phyloP scores from a whole-genome alignment of 35 echinoderm and acorn worm genomes.

The Hemicentrotus pulcherrimus region DNA sequence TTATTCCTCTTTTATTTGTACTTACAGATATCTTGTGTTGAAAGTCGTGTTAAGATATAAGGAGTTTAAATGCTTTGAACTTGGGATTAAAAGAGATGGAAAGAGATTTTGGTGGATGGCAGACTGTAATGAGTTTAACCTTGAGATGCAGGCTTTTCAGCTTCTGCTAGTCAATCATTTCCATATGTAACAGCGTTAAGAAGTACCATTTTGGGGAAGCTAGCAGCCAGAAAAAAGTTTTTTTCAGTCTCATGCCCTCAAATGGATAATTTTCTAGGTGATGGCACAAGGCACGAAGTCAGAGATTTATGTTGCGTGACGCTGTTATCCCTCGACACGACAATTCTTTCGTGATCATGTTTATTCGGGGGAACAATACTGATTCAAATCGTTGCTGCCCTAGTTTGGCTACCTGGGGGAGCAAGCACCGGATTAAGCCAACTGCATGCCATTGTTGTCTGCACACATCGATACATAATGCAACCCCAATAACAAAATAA shows the following conservation, averaged over 20 bases:
- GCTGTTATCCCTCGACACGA: background rate
- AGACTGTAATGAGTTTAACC: background rate
- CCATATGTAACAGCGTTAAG: background rate
- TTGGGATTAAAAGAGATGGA: background rate
- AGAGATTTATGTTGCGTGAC: conserved; percentile 3
- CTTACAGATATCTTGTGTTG: background rate
- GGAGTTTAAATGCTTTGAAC: background rate
- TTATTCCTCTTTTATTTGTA: background rate
- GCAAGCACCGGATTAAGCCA: background rate
- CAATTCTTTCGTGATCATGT: background rate
- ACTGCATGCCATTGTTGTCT: conserved; percentile 1
- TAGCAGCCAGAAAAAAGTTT: background rate
- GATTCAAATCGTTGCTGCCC: background rate
- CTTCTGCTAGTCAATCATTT: background rate
- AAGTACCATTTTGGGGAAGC: background rate
- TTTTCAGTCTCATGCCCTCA: background rate
- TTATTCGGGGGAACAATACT: background rate
- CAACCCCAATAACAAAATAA: background rate
- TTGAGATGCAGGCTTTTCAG: background rate
- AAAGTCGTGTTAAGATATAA: background rate
- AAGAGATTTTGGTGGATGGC: background rate
- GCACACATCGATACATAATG: background rate
- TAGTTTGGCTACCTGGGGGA: background rate
- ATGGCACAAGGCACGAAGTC: background rate
- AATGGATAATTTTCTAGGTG: conserved; percentile 19